These are phyloP conservation scores for Penaeus vannamei DNA, from an alignment of 1,140 invertebrate genomes.

Conservation along the genomic window DNA sequence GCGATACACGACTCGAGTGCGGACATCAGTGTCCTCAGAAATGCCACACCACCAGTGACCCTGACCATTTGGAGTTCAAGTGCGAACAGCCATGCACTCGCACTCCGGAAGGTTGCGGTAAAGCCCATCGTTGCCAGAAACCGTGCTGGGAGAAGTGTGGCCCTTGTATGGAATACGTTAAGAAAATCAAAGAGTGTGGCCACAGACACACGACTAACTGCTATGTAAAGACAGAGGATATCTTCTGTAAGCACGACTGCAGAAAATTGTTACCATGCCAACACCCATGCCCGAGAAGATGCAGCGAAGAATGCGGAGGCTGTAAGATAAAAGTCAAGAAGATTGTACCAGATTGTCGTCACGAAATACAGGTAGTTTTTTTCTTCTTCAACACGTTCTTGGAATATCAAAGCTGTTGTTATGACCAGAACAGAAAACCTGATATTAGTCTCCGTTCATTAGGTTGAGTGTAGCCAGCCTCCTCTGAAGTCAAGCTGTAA, in stretches of 20 bases:
- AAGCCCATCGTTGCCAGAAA: constrained; percentile 32
- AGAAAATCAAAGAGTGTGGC: constrained; percentile 31
- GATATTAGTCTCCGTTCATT: not conserved
- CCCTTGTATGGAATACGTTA: constrained; percentile 17
- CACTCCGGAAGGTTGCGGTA: not conserved
- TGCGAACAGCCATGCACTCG: not conserved
- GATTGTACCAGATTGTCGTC: constrained; percentile 27
- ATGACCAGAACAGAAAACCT: not conserved
- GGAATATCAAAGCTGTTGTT: constrained; percentile 1
- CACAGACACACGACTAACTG: constrained; percentile 3
- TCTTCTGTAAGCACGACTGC: constrained; percentile 56
- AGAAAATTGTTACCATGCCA: constrained; percentile 55
- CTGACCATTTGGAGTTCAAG: constrained; percentile 23
- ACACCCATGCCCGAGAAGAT: constrained; percentile 62
- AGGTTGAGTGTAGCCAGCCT: constrained; percentile 21
- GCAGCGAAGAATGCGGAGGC: constrained; percentile 59
- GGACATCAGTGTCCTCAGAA: constrained; percentile 20
- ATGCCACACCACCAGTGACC: constrained; percentile 34
- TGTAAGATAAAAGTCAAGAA: constrained; percentile 31
- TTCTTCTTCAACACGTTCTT: not conserved
- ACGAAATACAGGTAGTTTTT: constrained; percentile 32
- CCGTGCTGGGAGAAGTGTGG: constrained; percentile 24
- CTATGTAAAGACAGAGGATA: not conserved
- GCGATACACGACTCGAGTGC: constrained; percentile 36
- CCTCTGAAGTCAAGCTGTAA: not conserved